Evolutionary conservation across 2,888 invertebrate species (phyloP), one percentile per base, ranked within the genome.

Genomic region (Drosophila pullipes): DNA sequence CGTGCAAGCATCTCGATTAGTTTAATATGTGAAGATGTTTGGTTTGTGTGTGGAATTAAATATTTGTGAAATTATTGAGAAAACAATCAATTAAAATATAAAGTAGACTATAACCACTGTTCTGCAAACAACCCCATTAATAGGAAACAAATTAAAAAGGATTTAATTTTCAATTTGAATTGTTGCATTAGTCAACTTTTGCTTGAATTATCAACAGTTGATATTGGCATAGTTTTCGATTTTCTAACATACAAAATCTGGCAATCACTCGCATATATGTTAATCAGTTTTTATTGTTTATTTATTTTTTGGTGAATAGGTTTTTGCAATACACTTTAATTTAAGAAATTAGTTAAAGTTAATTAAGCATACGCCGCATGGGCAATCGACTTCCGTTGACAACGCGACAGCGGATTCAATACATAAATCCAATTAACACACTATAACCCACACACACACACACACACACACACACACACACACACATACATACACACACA

Each of bases 341-440:
- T 55, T 22, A 35, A 31, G 28, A 35, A 31, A 25, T 30, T n/a
- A 37, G 41, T 37, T 54, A 61, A 69, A 50, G 57, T 54, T n/a
- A 67, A 77, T 82, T 74, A 73, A 76, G 72, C 52, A 84, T 84
- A 87, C 82, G 89, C 65, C 74, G 59, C 79, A 65, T 61, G 22
- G 76, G 68, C 72, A 57, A 63, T 30, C 52, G 73, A 69, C 69
- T 76, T 79, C 79, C 85, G 81, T 52, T 78, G 68, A 62, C 72
- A 73, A 68, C 58, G 37, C 49, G 69, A 55, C 58, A 78, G 78
- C 70, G 82, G 70, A 76, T 89, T 85, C 78, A 84, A 84, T 86
- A 87, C 75, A 82, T 89, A 81, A 89, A 87, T 87, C 89, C 89
- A 86, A 86, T 86, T 89, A 89, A 86, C 87, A 74, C 78, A 72